Evolutionary conservation across 2,888 invertebrate species (phyloP).

Genomic region (Idaea aversata): DNA sequence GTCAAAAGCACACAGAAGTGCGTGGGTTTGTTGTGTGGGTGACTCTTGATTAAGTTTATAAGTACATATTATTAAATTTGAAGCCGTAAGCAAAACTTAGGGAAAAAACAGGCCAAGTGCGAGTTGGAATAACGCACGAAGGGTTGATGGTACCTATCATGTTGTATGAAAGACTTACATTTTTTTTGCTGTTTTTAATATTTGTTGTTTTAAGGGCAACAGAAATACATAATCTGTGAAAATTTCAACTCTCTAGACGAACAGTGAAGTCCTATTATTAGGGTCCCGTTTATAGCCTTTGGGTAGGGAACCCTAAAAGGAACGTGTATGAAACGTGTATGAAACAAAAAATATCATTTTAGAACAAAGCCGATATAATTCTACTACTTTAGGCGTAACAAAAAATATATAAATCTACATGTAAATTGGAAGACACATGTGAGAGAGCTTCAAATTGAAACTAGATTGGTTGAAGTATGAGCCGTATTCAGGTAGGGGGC

Average conservation of each 20-base stretch:
- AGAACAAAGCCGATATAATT: background rate
- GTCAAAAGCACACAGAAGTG: background rate
- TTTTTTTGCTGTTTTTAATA: too few species aligned
- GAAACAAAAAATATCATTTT: background rate
- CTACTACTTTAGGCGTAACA: conserved; percentile 10
- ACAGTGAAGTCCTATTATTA: too few species aligned
- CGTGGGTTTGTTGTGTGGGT: background rate
- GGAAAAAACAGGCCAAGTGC: too few species aligned
- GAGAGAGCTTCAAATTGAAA: conserved; percentile 40
- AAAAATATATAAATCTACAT: conserved; percentile 42
- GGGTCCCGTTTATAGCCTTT: too few species aligned
- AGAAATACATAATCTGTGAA: too few species aligned
- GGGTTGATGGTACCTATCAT: too few species aligned
- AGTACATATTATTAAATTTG: background rate
- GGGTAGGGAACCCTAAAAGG: conserved; percentile 10
- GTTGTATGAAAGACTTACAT: too few species aligned
- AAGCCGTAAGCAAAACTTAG: background rate
- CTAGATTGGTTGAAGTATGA: conserved; percentile 37
- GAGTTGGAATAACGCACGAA: too few species aligned
- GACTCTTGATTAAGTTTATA: too few species aligned
- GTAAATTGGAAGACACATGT: conserved; percentile 35
- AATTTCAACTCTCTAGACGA: too few species aligned
- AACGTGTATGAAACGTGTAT: background rate
- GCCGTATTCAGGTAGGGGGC: conserved; percentile 17
- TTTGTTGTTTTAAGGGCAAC: too few species aligned